Percentiles rank a stretch among this genome's conserved stretches.
Conservation (phyloP, 1,140 invertebrate genomes). For the Neelides sp. region DNA sequence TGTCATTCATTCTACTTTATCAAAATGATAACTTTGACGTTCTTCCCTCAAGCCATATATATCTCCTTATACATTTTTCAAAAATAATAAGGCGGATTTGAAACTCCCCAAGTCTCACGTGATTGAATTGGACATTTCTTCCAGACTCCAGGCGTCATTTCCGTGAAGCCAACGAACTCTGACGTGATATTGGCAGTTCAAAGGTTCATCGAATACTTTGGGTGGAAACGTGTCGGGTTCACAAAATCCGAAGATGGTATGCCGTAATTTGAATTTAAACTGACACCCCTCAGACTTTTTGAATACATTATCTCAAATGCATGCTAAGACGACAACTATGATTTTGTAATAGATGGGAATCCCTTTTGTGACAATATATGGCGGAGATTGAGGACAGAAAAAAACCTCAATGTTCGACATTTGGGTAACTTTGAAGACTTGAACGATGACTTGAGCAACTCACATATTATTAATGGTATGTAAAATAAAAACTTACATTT, state of each 20-base stretch:
- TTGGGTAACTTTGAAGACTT: slow-evolving; percentile 29
- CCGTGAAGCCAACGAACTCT: slow-evolving; percentile 21
- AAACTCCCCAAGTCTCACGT: too few relatives aligned
- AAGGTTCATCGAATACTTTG: slow-evolving; percentile 21
- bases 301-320: too few relatives aligned
- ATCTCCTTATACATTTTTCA: neutral
- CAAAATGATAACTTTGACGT: too few relatives aligned
- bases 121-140: too few relatives aligned
- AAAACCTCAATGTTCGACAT: slow-evolving; percentile 20
- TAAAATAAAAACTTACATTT: too few relatives aligned
- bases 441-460: slow-evolving; percentile 16
- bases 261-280: slow-evolving; percentile 1
- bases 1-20: too few relatives aligned
- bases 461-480: too few relatives aligned
- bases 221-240: slow-evolving; percentile 23
- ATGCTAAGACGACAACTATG: too few relatives aligned
- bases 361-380: slow-evolving; percentile 28
- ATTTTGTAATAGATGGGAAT: slow-evolving; percentile 20
- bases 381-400: slow-evolving; percentile 3
- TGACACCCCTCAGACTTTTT: too few relatives aligned
- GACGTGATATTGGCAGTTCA: slow-evolving; percentile 24
- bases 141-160: slow-evolving; percentile 24
- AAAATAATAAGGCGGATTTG: neutral
- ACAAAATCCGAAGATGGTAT: slow-evolving; percentile 27
- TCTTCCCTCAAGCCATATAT: neutral